phyloP scores from a whole-genome alignment of 2,888 invertebrate species.

The Parthenolecanium corni region DNA sequence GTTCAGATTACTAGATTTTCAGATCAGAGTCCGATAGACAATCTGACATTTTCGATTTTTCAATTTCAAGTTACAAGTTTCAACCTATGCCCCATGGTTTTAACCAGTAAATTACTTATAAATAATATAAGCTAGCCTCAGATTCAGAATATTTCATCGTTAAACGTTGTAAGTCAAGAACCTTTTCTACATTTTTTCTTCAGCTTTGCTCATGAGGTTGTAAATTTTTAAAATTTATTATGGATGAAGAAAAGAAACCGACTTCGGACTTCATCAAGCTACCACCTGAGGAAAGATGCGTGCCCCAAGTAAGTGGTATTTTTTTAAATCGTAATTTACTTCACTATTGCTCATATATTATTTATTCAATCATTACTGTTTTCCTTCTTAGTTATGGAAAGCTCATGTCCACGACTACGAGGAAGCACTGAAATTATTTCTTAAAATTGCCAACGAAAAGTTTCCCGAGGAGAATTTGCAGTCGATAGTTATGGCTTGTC shows the following conservation, averaged over 20 bases:
- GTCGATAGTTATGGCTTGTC: conserved; percentile 85
- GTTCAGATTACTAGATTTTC: too few relatives aligned
- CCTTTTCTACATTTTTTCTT: background rate
- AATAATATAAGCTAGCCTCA: too few relatives aligned
- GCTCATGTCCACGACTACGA: conserved; percentile 89
- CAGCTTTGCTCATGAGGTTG: background rate
- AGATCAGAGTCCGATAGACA: too few relatives aligned
- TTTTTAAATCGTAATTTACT: too few relatives aligned
- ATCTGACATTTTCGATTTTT: too few relatives aligned
- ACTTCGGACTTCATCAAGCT: conserved; percentile 77
- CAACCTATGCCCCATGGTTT: too few relatives aligned
- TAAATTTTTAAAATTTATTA: conserved; percentile 7
- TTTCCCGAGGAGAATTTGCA: conserved; percentile 90
- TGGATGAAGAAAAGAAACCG: conserved; percentile 70
- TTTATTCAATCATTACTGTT: too few relatives aligned
- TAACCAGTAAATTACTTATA: too few relatives aligned
- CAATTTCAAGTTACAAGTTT: too few relatives aligned
- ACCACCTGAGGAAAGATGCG: conserved; percentile 78
- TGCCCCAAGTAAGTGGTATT: conserved; percentile 57
- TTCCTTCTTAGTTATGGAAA: conserved; percentile 63
- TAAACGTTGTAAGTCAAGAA: background rate
- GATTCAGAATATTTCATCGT: too few relatives aligned
- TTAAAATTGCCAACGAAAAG: conserved; percentile 81
- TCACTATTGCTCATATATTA: too few relatives aligned
- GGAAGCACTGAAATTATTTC: conserved; percentile 78